Conservation (phyloP, 2,797 vertebrate genomes). For the Eulemur albifrons region DNA sequence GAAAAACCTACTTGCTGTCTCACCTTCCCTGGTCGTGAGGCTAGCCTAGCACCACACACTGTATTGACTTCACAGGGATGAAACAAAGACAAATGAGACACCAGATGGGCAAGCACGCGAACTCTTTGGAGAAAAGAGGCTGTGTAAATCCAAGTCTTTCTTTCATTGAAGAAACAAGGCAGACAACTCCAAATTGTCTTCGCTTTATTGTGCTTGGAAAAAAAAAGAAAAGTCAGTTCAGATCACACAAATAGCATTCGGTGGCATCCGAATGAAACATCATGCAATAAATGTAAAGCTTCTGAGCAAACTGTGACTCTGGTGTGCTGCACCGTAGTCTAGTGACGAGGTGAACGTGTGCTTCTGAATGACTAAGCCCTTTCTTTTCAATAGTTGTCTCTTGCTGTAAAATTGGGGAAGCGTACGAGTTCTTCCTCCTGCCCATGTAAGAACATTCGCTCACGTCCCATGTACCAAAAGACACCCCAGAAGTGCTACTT, state of each 20-base stretch:
- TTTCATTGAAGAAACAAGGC: conserved; percentile 53
- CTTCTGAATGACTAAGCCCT: neutral
- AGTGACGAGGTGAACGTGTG: neutral
- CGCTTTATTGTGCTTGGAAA: neutral
- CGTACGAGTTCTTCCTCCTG: neutral
- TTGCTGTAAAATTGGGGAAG: neutral
- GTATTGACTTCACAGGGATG: neutral
- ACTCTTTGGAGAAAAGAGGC: conserved; percentile 31
- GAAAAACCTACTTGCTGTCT: neutral
- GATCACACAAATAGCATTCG: neutral
- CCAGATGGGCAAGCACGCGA: neutral
- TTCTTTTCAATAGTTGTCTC: neutral
- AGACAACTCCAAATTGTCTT: conserved; percentile 34
- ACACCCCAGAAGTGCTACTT: neutral
- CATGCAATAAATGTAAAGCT: neutral
- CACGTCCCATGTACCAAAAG: neutral
- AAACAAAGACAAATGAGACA: neutral
- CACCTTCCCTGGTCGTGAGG: neutral
- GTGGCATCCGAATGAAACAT: neutral
- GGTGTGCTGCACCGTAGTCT: neutral
- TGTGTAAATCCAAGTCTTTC: neutral
- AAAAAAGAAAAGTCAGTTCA: neutral
- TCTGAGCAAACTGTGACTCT: neutral
- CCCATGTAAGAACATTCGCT: neutral
- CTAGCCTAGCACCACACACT: neutral